phyloP scores from a whole-genome alignment of 2,888 invertebrate species.

The Drosophila robusta region DNA sequence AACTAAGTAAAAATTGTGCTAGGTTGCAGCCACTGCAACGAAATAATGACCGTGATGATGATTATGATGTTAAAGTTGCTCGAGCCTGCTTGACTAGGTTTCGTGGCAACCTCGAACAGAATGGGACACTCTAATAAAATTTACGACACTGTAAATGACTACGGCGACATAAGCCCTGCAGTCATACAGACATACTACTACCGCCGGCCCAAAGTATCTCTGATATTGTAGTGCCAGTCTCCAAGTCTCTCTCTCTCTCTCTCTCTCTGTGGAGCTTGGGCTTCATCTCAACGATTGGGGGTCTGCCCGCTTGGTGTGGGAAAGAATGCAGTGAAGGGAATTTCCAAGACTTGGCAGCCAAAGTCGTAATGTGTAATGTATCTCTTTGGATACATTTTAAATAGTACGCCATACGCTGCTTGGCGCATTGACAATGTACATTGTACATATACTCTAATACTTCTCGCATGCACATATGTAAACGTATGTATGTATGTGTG shows the following conservation, averaged over 20 bases:
- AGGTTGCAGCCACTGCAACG: constrained; percentile 32
- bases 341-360: constrained; percentile 78
- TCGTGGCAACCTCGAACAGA: constrained; percentile 48
- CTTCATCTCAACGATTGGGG: constrained; percentile 7
- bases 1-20: constrained; percentile 64
- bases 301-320: constrained; percentile 57
- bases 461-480: not conserved
- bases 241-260: constrained; percentile 4
- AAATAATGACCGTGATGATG: constrained; percentile 27
- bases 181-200: constrained; percentile 39
- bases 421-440: constrained; percentile 72
- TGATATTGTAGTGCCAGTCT: constrained; percentile 41
- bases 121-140: constrained; percentile 76
- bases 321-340: constrained; percentile 83
- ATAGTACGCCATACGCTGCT: constrained; percentile 73
- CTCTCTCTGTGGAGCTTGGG: not conserved
- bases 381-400: constrained; percentile 77
- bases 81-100: constrained; percentile 49
- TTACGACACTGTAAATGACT: constrained; percentile 78
- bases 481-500: constrained; percentile 13
- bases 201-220: constrained; percentile 68
- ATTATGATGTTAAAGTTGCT: constrained; percentile 52
- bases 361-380: constrained; percentile 74
- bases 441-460: constrained; percentile 10
- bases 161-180: constrained; percentile 68